A percentile compares a stretch with the other conserved stretches of the same genome.
These are phyloP conservation scores for Unio delphinus DNA, from an alignment of 2,888 invertebrate species.

Conservation along the genomic window DNA sequence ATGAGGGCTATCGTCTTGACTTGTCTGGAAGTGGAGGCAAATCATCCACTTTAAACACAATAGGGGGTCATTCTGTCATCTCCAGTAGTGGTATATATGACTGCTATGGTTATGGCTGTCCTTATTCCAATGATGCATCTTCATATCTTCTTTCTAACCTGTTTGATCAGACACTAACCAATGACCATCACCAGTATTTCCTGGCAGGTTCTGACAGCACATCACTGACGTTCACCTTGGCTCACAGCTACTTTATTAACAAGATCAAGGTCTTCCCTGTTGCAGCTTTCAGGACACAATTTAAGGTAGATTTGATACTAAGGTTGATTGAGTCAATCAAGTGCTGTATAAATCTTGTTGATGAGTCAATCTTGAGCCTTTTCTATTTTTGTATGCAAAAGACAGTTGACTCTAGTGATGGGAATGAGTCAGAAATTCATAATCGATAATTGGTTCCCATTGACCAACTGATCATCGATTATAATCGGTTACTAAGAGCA, in stretches of 20 bases:
- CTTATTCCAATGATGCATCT: constrained; percentile 15
- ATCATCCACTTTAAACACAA: too few species aligned
- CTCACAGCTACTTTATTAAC: constrained; percentile 36
- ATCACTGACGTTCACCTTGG: constrained; percentile 41
- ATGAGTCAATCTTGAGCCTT: too few species aligned
- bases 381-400: too few species aligned
- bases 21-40: constrained; percentile 9
- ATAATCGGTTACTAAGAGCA: too few species aligned
- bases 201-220: constrained; percentile 21
- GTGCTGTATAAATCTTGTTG: too few species aligned
- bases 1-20: constrained; percentile 40
- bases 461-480: too few species aligned
- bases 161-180: constrained; percentile 49
- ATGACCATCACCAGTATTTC: constrained; percentile 24
- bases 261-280: constrained; percentile 45
- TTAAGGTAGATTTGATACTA: constrained; percentile 40
- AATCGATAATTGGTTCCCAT: too few species aligned
- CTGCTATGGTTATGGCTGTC: constrained; percentile 17
- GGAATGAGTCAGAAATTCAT: too few species aligned
- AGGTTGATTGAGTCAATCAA: too few species aligned
- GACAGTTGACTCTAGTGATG: too few species aligned
- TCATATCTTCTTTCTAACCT: constrained; percentile 40
- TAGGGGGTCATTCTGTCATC: too few species aligned
- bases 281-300: constrained; percentile 30
- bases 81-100: constrained; percentile 25